Base-by-base conservation (phyloP, 1,140 invertebrate genomes). In the Zaprionus lachaisei region DNA sequence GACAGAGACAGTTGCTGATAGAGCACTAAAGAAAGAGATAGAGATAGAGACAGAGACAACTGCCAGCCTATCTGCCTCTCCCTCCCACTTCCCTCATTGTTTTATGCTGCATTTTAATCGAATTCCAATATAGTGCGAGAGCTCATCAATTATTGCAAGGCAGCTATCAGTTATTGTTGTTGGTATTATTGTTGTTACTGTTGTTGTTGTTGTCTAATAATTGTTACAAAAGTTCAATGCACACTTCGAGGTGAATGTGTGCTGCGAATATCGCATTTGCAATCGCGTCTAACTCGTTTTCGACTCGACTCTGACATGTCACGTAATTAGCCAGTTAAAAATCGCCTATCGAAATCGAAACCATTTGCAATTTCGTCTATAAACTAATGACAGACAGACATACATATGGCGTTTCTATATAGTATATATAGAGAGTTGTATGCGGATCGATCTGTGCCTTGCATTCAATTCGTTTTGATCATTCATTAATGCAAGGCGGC, bases 221-320 rank as follows among this genome's bases (percentile, higher is more conserved):
- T 75, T 65, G 72, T 61, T 65, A 73, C 64, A 63, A 71, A 58
- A 87, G 83, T 89, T 87, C 83, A 87, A 87, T 87, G 83, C 66
- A 89, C 83, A 87, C 79, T 83, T 87, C 84, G 81, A 83, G 83
- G 83, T 89, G 84, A 89, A 80, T 89, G 86, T 58, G 81, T 83
- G 9, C 31, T 54, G 31, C 34, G 38, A 34, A 47, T 58, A 60
- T 22, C 49, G 79, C 77, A 83, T 69, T 81, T 81, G 67, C 44
- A 77, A 83, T 65, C 82, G 64, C 80, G 83, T 87, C 83, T 77
- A 74, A 86, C 83, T 86, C 58, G 83, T 87, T 86, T 86, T 31
- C 37, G 64, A 34, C 47, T 77, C 74, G 58, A 34, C 55, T 71
- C 83, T 83, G 87, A 90, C 84, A 81, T 87, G 85, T 84, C 84